These are phyloP conservation scores for Chelonus formosanus DNA, from an alignment of 2,888 invertebrate species.

Conservation along the genomic window DNA sequence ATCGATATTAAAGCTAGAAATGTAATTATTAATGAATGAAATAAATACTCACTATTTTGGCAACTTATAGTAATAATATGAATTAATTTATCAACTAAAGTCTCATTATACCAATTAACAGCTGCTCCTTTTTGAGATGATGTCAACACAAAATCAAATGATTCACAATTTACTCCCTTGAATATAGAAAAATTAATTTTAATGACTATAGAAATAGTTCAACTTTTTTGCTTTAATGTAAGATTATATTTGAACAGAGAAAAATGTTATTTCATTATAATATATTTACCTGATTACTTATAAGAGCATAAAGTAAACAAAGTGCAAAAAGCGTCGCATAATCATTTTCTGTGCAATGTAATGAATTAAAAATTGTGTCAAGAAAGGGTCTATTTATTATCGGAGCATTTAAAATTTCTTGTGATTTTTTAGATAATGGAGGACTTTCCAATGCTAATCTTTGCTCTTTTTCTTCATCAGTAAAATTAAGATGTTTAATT, in stretches of 20 bases:
- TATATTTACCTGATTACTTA: slow-evolving; percentile 85
- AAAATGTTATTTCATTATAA: slow-evolving; percentile 37
- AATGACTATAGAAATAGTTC: too few species aligned
- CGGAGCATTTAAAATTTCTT: slow-evolving; percentile 62
- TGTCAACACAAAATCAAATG: slow-evolving; percentile 80
- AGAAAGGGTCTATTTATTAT: slow-evolving; percentile 77
- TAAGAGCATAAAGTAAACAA: slow-evolving; percentile 91
- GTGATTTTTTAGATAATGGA: slow-evolving; percentile 38
- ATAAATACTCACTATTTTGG: slow-evolving; percentile 77
- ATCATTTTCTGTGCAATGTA: slow-evolving; percentile 93
- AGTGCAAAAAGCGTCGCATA: slow-evolving; percentile 91
- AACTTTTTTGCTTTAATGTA: too few species aligned
- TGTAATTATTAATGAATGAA: too few species aligned
- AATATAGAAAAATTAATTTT: slow-evolving; percentile 39
- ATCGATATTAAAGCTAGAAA: background rate
- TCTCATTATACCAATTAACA: slow-evolving; percentile 79
- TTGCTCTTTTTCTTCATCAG: slow-evolving; percentile 92
- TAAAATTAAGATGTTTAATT: slow-evolving; percentile 76
- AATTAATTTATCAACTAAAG: slow-evolving; percentile 84
- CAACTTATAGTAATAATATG: slow-evolving; percentile 85
- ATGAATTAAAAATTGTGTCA: slow-evolving; percentile 85
- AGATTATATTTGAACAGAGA: too few species aligned
- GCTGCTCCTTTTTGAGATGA: slow-evolving; percentile 68
- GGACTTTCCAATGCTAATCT: slow-evolving; percentile 60
- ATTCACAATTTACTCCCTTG: slow-evolving; percentile 83